Conservation (phyloP, 2,797 vertebrate species). For the Garrulus glandarius region DNA sequence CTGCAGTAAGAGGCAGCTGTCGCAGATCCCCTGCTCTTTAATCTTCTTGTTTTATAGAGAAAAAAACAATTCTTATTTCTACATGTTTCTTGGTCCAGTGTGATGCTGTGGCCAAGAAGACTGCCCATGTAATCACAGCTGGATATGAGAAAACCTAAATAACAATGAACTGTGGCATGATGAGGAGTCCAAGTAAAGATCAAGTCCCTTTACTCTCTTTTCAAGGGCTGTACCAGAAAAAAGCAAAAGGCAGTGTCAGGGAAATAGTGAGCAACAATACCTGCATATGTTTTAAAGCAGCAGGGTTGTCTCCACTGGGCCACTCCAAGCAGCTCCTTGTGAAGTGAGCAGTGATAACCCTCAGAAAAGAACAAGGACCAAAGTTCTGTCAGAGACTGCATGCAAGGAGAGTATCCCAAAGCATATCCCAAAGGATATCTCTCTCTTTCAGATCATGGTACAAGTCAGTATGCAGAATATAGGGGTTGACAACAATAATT, state of each 20-base stretch:
- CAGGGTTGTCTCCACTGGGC: neutral
- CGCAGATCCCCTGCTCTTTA: neutral
- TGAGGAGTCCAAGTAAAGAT: neutral
- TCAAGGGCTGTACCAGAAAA: neutral
- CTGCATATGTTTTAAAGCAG: neutral
- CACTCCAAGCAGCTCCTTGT: neutral
- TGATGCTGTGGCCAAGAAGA: neutral
- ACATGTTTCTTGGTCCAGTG: neutral
- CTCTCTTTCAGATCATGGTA: neutral
- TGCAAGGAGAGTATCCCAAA: neutral
- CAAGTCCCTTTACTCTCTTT: neutral
- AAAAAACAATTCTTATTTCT: neutral
- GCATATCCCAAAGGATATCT: neutral
- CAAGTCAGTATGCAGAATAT: neutral
- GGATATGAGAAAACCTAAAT: neutral
- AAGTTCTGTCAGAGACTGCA: neutral
- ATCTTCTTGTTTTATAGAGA: neutral
- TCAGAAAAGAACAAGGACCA: neutral
- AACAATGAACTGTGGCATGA: neutral
- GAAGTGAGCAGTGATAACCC: neutral
- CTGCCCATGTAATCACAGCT: neutral
- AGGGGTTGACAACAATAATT: conserved; percentile 26
- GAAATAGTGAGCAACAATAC: neutral
- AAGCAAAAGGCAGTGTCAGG: neutral
- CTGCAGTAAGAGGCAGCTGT: neutral